Percentiles rank a stretch among this genome's conserved stretches.
phyloP scores from a whole-genome alignment of 2,888 invertebrate species.

The Mythimna pallens region DNA sequence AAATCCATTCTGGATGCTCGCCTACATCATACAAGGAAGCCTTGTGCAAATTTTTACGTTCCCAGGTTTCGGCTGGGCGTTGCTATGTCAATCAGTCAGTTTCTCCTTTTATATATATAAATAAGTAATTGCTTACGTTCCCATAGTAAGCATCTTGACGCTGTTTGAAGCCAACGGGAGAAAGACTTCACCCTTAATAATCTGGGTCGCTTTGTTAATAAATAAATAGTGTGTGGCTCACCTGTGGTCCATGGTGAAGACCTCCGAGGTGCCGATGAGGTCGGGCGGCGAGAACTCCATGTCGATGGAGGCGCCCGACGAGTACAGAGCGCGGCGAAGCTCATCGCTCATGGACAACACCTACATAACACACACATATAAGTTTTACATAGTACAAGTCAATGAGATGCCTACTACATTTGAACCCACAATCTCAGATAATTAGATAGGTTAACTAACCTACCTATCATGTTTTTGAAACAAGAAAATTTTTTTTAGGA shows the following conservation, averaged over 20 bases:
- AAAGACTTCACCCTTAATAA: background rate
- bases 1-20: no score
- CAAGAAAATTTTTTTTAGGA: background rate
- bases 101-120: no score
- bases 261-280: conserved; percentile 96
- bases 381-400: conserved; percentile 7
- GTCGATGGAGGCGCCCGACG: conserved; percentile 95
- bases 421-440: conserved; percentile 12
- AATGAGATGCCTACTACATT: conserved; percentile 1
- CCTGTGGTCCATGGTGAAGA: conserved; percentile 97
- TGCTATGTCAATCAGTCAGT: no score
- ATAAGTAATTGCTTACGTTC: background rate
- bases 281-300: conserved; percentile 97
- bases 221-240: conserved; percentile 65
- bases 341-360: conserved; percentile 98
- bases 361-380: conserved; percentile 84
- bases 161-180: background rate
- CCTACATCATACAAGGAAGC: no score
- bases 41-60: no score
- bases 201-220: background rate
- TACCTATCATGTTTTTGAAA: background rate
- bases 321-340: conserved; percentile 95
- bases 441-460: background rate
- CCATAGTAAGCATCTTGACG: no score
- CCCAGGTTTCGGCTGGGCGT: no score